phyloP scores from a whole-genome alignment of 2,113 vertebrate genomes.

The Bettongia penicillata region DNA sequence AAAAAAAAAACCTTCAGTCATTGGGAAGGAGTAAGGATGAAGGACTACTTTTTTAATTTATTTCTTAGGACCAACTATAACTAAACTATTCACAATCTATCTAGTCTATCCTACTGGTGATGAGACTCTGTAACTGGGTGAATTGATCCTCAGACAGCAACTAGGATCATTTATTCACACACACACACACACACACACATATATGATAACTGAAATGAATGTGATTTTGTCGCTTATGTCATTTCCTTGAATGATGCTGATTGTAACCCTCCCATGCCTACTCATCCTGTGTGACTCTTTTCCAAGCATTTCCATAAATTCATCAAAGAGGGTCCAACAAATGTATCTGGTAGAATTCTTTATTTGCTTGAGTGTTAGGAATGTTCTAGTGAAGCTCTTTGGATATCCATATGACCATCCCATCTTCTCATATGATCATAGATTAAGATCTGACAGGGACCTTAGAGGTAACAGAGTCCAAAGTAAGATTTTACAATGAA shows the following conservation, averaged over 20 bases:
- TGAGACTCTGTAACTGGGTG: background rate
- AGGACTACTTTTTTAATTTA: background rate
- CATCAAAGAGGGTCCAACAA: background rate
- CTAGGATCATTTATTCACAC: background rate
- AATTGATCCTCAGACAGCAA: background rate
- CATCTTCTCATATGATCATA: background rate
- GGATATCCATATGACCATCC: background rate
- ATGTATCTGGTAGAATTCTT: background rate
- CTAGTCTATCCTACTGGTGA: background rate
- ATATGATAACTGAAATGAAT: background rate
- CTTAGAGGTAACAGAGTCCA: background rate
- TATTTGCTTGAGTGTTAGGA: background rate
- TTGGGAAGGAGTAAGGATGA: background rate
- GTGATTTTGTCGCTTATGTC: background rate
- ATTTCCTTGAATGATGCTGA: background rate
- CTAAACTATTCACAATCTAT: background rate
- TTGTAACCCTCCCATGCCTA: background rate
- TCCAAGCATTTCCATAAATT: background rate
- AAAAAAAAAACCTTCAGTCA: background rate
- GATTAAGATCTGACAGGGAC: background rate
- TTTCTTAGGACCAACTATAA: background rate
- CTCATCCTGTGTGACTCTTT: background rate
- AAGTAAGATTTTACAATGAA: background rate
- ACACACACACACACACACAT: no score
- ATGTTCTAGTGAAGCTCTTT: background rate